phyloP scores from a whole-genome alignment of 2,888 invertebrate genomes.

The Tetragonisca angustula region DNA sequence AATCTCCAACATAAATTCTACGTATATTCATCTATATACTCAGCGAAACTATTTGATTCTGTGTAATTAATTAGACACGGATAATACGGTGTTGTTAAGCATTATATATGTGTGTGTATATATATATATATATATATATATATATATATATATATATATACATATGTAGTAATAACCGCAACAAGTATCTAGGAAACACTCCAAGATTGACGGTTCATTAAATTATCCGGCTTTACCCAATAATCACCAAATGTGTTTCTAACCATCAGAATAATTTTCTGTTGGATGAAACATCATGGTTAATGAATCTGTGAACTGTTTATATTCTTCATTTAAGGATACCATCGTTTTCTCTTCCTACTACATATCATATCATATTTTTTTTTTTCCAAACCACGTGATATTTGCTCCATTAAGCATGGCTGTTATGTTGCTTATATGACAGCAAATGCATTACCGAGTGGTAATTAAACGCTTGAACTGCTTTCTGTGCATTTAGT shows the following conservation, averaged over 20 bases:
- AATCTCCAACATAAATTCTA: too few species aligned
- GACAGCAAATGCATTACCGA: constrained; percentile 1
- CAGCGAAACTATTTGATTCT: too few species aligned
- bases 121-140: too few species aligned
- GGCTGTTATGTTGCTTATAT: background rate
- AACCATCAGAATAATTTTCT: background rate
- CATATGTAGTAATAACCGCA: background rate
- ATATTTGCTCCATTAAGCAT: background rate
- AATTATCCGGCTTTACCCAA: background rate
- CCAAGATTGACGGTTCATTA: background rate
- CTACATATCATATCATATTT: background rate
- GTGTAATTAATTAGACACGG: too few species aligned
- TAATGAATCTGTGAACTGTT: constrained; percentile 1
- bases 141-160: too few species aligned
- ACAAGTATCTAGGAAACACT: background rate
- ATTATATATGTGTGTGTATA: too few species aligned
- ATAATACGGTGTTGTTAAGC: too few species aligned
- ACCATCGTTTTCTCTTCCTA: constrained; percentile 8
- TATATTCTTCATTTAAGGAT: constrained; percentile 2
- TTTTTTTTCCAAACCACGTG: background rate
- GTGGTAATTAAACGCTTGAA: constrained; percentile 14
- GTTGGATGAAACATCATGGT: background rate
- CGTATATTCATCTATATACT: too few species aligned
- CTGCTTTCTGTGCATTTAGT: background rate
- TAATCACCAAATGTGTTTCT: background rate